Base-by-base conservation (phyloP, 1,140 invertebrate species). In the Chymomyza costata region DNA sequence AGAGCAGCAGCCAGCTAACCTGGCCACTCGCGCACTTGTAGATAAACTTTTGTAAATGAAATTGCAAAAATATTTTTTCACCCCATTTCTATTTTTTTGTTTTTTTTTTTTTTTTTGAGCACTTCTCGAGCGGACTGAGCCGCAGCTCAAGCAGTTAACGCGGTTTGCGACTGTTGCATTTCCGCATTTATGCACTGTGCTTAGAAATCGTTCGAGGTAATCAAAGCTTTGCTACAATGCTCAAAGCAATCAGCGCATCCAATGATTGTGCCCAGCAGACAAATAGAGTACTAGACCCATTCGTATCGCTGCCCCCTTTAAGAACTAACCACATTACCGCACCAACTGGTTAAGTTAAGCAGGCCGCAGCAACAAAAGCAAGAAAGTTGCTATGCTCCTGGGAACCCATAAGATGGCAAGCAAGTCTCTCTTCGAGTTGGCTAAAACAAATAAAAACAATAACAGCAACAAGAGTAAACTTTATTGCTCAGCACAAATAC, bases 41-140 rank as follows among this genome's bases (percentile, higher is more conserved):
- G 71, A 70, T 76, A 76, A 78, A 76, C 71, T 76, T 76, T 76
- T 76, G 71, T 76, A 76, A 76, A 76, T 78, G 71, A 78, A 76
- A 76, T 76, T 76, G 71, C 66, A 66, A 53, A 78, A 78, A 25
- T 78, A 65, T 61, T 47, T 78, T 56, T 59, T 44, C 17, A 16
- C 11, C 31, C 10, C 6, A 6, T n/a, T n/a, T n/a, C 13, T 39
- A 49, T 31, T 31, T 49, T 39, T 59, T n/a, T n/a, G n/a, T n/a
- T n/a, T n/a, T n/a, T n/a, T n/a, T n/a, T n/a, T n/a, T n/a, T n/a
- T n/a, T n/a, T n/a, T n/a, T n/a, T n/a, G n/a, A n/a, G n/a, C n/a
- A n/a, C n/a, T n/a, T n/a, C n/a, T n/a, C n/a, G n/a, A n/a, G 2
- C 16, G 19, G n/a, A 7, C n/a, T n/a, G n/a, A 25, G 21, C 70